Evolutionary conservation across 2,888 invertebrate species (phyloP), one percentile per base, ranked within the genome.

Genomic region (Eupithecia inturbata): DNA sequence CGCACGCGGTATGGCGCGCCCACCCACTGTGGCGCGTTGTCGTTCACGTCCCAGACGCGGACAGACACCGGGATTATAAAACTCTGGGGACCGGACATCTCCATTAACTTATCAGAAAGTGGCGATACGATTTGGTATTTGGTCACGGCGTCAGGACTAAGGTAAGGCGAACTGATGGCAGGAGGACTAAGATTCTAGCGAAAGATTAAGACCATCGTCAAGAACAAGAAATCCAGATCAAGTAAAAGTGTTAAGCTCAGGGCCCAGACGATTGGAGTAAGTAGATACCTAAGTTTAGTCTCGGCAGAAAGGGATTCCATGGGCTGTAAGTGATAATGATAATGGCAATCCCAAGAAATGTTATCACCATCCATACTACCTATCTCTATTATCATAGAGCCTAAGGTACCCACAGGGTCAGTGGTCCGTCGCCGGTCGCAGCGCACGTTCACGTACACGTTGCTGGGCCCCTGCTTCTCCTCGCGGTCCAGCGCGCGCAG

Each of bases 1-100:
- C 98, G 97, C 80, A 97, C 95, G 67, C 96, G 95, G 90, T 97
- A 98, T 0, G 98, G 98, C 1, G 97, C 97, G 79, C 97, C 97
- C 75, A 96, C 94, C 95, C 98, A 98, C 84, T 95, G 95, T 0
- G 98, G 98, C 12, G 97, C 97, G 91, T 98, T 98, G 92, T 98
- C 98, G 89, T 98, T 98, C 77, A 97, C 97, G 91, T 98, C 98
- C 80, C 97, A 98, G 74, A 98, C 98, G 81, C 98, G 95, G 70
- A 97, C 96, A 81, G 97, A 97, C 49, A 97, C 96, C 1, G 97
- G 97, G 85, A 97, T 97, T 73, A 96, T 95, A 87, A 97, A 97
- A 78, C 96, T 97, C 95, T 96, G 91, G 14, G 85, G 57, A 67
- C 26, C 49, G 16, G 57, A 60, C 26, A 60, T 14, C 26, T 45